A percentile compares a stretch with the other conserved stretches of the same genome.
Evolutionary conservation across 2,888 invertebrate genomes (phyloP).

Genomic region (Thymelicus lineola): DNA sequence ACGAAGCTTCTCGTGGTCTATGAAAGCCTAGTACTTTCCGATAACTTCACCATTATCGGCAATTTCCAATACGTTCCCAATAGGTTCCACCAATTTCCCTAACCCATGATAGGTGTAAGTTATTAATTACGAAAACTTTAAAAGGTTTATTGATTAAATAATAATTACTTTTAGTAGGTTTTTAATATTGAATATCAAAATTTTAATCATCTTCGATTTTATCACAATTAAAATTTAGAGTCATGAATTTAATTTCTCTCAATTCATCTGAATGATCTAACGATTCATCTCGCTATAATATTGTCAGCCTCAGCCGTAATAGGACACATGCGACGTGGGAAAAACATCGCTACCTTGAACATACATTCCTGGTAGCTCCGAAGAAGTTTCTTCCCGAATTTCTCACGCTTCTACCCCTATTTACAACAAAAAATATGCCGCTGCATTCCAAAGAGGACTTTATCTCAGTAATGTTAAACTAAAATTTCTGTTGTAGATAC

Average conservation of each 20-base stretch:
- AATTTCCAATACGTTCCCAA: constrained; percentile 69
- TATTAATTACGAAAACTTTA: neutral
- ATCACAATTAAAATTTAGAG: too few species aligned
- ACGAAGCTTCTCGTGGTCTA: constrained; percentile 56
- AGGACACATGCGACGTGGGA: constrained; percentile 61
- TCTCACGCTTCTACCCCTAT: constrained; percentile 78
- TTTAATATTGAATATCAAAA: too few species aligned
- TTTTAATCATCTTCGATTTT: too few species aligned
- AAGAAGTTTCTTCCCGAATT: constrained; percentile 84
- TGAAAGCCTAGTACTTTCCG: constrained; percentile 76
- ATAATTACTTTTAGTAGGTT: too few species aligned
- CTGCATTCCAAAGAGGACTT: constrained; percentile 46
- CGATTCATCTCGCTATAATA: too few species aligned
- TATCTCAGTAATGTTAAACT: constrained; percentile 40
- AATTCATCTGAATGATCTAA: too few species aligned
- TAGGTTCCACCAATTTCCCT: constrained; percentile 17
- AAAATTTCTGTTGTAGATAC: constrained; percentile 41
- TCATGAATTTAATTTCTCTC: too few species aligned
- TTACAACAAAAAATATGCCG: constrained; percentile 64
- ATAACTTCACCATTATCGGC: constrained; percentile 79
- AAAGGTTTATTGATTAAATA: neutral
- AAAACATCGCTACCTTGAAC: constrained; percentile 53
- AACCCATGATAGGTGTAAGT: neutral
- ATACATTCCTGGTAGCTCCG: constrained; percentile 73
- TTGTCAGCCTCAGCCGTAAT: neutral